phyloP scores from a whole-genome alignment of 2,888 invertebrate genomes.

The Clepsis dumicolana region DNA sequence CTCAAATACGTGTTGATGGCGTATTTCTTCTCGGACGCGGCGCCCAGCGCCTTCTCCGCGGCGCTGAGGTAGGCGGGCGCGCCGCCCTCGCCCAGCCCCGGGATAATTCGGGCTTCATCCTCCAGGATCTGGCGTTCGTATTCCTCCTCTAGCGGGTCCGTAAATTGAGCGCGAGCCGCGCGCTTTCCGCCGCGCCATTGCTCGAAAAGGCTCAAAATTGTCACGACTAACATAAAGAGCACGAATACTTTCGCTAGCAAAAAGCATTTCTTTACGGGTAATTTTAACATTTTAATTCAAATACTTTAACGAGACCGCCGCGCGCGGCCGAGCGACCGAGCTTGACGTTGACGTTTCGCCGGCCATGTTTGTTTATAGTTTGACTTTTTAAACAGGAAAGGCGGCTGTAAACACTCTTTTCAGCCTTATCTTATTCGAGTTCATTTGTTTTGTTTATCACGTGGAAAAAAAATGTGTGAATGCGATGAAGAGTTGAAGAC shows the following conservation, averaged over 20 bases:
- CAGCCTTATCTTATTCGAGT: slow-evolving; percentile 59
- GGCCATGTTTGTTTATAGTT: slow-evolving; percentile 68
- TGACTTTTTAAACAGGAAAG: slow-evolving; percentile 73
- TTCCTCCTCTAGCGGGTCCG: slow-evolving; percentile 58
- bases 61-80: slow-evolving; percentile 88
- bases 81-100: slow-evolving; percentile 90
- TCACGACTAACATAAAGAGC: slow-evolving; percentile 66
- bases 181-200: slow-evolving; percentile 77
- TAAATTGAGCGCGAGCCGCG: slow-evolving; percentile 57
- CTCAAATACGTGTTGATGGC: slow-evolving; percentile 96
- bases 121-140: slow-evolving; percentile 84
- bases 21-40: slow-evolving; percentile 91
- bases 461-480: background rate
- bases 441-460: slow-evolving; percentile 37
- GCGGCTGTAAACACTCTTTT: slow-evolving; percentile 87
- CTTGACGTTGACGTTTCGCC: slow-evolving; percentile 60
- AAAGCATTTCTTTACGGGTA: slow-evolving; percentile 77
- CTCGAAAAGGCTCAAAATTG: slow-evolving; percentile 71
- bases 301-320: slow-evolving; percentile 49
- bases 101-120: slow-evolving; percentile 88
- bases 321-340: slow-evolving; percentile 58
- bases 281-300: slow-evolving; percentile 64
- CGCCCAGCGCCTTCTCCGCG: slow-evolving; percentile 88
- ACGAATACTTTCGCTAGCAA: slow-evolving; percentile 67
- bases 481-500: background rate